Base-by-base conservation (phyloP, 2,888 invertebrate genomes). In the Agrochola lychnidis region DNA sequence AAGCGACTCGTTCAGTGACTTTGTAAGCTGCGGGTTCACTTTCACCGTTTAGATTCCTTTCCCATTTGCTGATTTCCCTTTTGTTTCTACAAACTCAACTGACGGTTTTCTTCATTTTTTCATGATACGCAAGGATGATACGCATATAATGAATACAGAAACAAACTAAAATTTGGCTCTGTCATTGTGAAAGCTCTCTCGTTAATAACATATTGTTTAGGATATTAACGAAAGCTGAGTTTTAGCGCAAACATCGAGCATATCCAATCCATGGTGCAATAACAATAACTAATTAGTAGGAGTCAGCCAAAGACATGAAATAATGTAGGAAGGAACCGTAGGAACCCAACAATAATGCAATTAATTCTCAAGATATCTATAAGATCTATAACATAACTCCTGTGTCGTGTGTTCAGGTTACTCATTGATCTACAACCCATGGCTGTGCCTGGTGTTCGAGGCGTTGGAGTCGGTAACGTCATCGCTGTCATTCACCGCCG, bases 381-480 rank as follows among this genome's bases (percentile, higher is more conserved):
- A 42, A n/a, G 7, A 42, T 61, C 30, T 25, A 59, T 25, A 51
- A 7, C 9, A 9, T 30, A 10, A 51, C 7, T 4, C 7, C 1
- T 25, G 7, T 77, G 12, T n/a, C 9, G 1, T 22, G 12, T 70
- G 53, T 83, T 0, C 92, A 98, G 98, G 98, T 61, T 98, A 98
- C 91, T 98, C 98, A 0, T 90, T 98, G 81, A 98, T 98, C 89
- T 97, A 98, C 95, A 97, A 98, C 92, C 98, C 98, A 9, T 98
- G 98, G 98, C 95, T 97, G 89, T 98, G 98, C 89, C 94, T 98
- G 82, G 96, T 98, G 78, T 98, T 98, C 93, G 98, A 98, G 94
- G 98, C 98, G 22, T 95, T 98, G 95, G 98, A 98, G 94, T 98
- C 98, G 0, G 97, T 98, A 86, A 98, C 98, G 80, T 97, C 98